Evolutionary conservation across 2,113 vertebrate genomes (phyloP).

Genomic region (Pitta sordida): DNA sequence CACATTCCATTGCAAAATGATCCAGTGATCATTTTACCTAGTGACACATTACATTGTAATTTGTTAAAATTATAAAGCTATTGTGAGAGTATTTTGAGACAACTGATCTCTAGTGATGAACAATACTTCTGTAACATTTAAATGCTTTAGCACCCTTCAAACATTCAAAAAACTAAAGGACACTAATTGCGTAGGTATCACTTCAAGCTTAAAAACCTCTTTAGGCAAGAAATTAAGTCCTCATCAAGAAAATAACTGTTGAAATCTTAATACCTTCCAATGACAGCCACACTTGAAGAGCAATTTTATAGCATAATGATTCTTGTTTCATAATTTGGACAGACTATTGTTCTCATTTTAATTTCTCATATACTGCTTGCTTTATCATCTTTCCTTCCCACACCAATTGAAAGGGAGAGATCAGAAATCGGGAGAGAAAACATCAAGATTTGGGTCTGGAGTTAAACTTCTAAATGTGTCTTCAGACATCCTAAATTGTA

Average conservation of each 20-base stretch:
- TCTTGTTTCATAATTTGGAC: constrained; percentile 67
- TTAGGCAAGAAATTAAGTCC: constrained; percentile 46
- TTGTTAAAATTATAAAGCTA: neutral
- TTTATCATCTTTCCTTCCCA: constrained; percentile 60
- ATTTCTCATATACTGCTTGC: constrained; percentile 50
- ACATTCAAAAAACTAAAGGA: constrained; percentile 9
- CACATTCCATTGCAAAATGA: neutral
- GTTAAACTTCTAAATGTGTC: constrained; percentile 29
- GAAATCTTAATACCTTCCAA: constrained; percentile 57
- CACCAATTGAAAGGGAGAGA: constrained; percentile 40
- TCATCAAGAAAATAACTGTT: constrained; percentile 64
- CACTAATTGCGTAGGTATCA: constrained; percentile 1
- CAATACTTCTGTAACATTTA: neutral
- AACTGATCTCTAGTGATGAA: neutral
- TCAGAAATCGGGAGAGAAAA: constrained; percentile 10
- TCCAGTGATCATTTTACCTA: neutral
- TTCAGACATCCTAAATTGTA: neutral
- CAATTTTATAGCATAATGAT: constrained; percentile 73
- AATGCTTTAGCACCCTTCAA: constrained; percentile 5
- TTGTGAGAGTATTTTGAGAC: neutral
- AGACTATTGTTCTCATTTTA: constrained; percentile 71
- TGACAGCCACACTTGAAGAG: constrained; percentile 70
- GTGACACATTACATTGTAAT: neutral
- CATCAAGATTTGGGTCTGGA: constrained; percentile 16
- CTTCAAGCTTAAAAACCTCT: constrained; percentile 27